A percentile compares a stretch with the other conserved stretches of the same genome.
Evolutionary conservation across 2,113 vertebrate genomes (phyloP).

Genomic region (Sinocyclocheilus rhinocerous): DNA sequence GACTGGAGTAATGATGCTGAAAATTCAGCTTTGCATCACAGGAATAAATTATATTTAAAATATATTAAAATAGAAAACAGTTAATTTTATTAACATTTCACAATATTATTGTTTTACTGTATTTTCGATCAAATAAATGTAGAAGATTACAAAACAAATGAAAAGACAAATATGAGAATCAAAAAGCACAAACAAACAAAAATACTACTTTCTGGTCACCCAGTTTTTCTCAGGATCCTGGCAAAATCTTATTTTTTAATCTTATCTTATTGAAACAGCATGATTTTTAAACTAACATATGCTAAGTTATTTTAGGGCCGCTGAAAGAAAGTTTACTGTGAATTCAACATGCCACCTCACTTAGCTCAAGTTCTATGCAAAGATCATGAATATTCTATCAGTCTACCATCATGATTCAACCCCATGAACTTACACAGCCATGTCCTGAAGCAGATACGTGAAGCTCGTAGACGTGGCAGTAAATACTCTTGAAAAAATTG

Average conservation of each 20-base stretch:
- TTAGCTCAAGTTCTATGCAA: background rate
- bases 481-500: constrained; percentile 6
- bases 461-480: background rate
- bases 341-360: constrained; percentile 10
- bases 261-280: background rate
- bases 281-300: background rate
- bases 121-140: background rate
- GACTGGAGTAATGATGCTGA: background rate
- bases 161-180: too few relatives aligned
- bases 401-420: constrained; percentile 10
- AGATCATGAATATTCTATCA: constrained; percentile 19
- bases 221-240: background rate
- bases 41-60: background rate
- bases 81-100: background rate
- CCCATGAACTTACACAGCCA: constrained; percentile 5
- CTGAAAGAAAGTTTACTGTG: background rate
- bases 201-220: too few relatives aligned
- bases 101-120: background rate
- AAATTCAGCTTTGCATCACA: background rate
- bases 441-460: constrained; percentile 8
- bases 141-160: too few relatives aligned
- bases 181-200: too few relatives aligned
- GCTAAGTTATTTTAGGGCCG: background rate
- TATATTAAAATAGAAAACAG: background rate
- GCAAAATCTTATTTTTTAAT: background rate